These are phyloP conservation scores for Tiphia femorata DNA, from an alignment of 2,888 invertebrate genomes.

Conservation along the genomic window DNA sequence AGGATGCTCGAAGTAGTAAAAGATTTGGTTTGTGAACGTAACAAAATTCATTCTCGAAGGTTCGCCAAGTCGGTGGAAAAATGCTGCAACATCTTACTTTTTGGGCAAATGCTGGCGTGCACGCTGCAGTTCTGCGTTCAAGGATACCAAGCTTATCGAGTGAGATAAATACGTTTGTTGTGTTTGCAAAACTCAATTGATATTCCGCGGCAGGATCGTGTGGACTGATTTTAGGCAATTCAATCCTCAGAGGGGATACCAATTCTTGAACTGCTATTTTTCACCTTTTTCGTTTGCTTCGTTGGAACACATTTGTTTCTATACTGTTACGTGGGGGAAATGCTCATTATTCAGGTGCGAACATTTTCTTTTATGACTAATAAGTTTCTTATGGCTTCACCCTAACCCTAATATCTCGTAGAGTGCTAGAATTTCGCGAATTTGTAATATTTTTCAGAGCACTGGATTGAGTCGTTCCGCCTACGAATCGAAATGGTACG, in stretches of 20 bases:
- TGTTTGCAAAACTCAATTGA: too few species aligned
- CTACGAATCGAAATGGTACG: slow-evolving; percentile 48
- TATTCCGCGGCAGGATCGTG: too few species aligned
- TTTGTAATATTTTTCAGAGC: slow-evolving; percentile 34
- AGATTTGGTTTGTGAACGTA: too few species aligned
- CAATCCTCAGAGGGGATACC: slow-evolving; percentile 1
- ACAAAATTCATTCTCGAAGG: too few species aligned
- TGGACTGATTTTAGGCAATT: too few species aligned
- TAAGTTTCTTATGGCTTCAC: too few species aligned
- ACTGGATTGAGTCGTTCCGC: slow-evolving; percentile 34
- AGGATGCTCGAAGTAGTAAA: too few species aligned
- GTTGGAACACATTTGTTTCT: slow-evolving; percentile 37
- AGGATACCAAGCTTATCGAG: slow-evolving; percentile 43
- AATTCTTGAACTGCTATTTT: slow-evolving; percentile 29
- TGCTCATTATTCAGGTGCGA: slow-evolving; percentile 16
- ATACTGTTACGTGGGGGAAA: slow-evolving; percentile 51
- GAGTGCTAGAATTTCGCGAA: too few species aligned
- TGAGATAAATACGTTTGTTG: too few species aligned
- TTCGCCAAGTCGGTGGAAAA: slow-evolving; percentile 41
- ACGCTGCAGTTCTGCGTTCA: slow-evolving; percentile 52
- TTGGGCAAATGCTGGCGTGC: slow-evolving; percentile 44
- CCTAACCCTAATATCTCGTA: too few species aligned
- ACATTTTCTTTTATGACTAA: too few species aligned
- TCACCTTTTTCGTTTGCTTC: slow-evolving; percentile 22
- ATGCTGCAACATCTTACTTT: slow-evolving; percentile 44